Base-by-base conservation (phyloP, 2,797 vertebrate genomes). In the Benthosema pterotum region DNA sequence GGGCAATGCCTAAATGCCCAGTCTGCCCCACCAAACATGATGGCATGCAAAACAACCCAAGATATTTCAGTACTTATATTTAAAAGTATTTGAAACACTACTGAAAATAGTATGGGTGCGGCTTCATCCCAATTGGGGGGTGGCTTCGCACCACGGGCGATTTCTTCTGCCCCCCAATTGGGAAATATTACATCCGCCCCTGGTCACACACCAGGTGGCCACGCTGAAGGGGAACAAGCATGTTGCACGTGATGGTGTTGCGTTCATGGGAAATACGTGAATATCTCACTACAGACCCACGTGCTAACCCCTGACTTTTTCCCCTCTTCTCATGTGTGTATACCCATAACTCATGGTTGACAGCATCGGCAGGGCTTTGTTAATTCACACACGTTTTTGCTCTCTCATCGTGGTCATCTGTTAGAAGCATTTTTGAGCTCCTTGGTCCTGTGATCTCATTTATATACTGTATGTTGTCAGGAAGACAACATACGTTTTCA, bases 161-260 rank as follows among this genome's bases (percentile, higher is more conserved):
- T n/a, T n/a, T n/a, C n/a, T n/a, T n/a, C n/a, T n/a, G n/a, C n/a
- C n/a, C n/a, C n/a, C n/a, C n/a, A n/a, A n/a, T n/a, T n/a, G n/a
- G n/a, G n/a, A n/a, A n/a, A n/a, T n/a, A n/a, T n/a, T n/a, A n/a
- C n/a, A n/a, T n/a, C n/a, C n/a, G n/a, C n/a, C n/a, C n/a, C n/a
- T n/a, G n/a, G n/a, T n/a, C n/a, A n/a, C 22, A 65, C 83, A 87
- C 81, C 86, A 88, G 87, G 86, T 88, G 87, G 87, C 78, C 75
- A 63, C 75, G 16, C 1, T 45, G 43, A 67, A 79, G 22, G 65
- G 64, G 42, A 60, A 69, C 52, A 74, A 69, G 78, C 60, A 69
- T 5, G 22, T n/a, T 25, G 22, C 76, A 57, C 74, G 71, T 42
- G 74, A 70, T 71, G 67, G 17, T 7, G 1, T 59, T 46, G 5